These are phyloP conservation scores for Drosophila novamexicana DNA, from an alignment of 1,140 invertebrate genomes.

Conservation along the genomic window DNA sequence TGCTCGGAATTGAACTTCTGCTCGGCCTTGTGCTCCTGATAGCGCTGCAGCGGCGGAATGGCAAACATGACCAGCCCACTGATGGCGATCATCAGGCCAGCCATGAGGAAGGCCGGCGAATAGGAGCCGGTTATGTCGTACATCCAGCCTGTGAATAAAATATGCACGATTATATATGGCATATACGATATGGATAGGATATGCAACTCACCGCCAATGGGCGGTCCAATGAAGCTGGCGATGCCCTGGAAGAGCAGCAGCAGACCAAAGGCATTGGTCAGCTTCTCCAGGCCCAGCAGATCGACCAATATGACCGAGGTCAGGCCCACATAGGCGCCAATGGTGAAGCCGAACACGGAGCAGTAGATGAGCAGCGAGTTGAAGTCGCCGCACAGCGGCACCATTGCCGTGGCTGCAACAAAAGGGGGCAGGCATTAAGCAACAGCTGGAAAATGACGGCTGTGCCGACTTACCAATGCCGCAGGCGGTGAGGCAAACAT, in stretches of 20 bases:
- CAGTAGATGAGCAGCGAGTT: conserved; percentile 90
- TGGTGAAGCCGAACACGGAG: conserved; percentile 93
- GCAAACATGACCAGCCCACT: conserved; percentile 95
- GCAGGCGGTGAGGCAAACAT: conserved; percentile 92
- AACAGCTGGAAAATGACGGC: background rate
- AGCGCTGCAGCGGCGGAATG: conserved; percentile 91
- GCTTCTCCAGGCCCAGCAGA: conserved; percentile 92
- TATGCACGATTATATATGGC: no score
- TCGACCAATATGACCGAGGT: conserved; percentile 96
- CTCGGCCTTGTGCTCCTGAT: conserved; percentile 59
- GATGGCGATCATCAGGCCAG: conserved; percentile 92
- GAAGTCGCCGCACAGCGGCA: conserved; percentile 90
- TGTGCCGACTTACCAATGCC: conserved; percentile 88
- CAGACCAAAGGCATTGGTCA: conserved; percentile 97
- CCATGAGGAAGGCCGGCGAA: conserved; percentile 92
- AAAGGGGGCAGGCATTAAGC: conserved; percentile 44
- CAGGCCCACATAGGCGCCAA: conserved; percentile 96
- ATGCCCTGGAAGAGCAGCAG: conserved; percentile 96
- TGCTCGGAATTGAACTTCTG: conserved; percentile 59
- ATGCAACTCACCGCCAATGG: conserved; percentile 91
- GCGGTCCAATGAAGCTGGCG: conserved; percentile 94
- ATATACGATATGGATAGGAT: no score
- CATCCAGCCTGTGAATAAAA: conserved; percentile 88
- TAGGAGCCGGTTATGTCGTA: conserved; percentile 92
- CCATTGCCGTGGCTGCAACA: conserved; percentile 91